Evolutionary conservation across 2,888 invertebrate genomes (phyloP).

Genomic region (Argyra leucocephala): DNA sequence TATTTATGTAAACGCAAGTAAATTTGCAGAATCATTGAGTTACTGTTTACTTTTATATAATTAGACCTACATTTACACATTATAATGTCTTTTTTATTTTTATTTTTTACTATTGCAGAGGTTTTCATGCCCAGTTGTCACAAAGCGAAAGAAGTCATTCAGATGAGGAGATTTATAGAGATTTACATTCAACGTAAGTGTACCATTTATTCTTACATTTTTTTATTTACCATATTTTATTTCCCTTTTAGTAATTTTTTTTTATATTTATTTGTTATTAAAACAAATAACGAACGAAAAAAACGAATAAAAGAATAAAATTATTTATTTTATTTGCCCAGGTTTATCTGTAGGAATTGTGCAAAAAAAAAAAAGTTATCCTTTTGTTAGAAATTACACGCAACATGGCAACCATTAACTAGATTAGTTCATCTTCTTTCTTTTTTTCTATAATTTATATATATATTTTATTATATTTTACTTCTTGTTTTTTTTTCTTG

Average conservation of each 20-base stretch:
- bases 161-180: conserved; percentile 77
- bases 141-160: conserved; percentile 57
- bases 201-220: neutral
- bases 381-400: conserved; percentile 9
- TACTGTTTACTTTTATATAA: too few relatives aligned
- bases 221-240: too few relatives aligned
- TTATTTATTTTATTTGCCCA: too few relatives aligned
- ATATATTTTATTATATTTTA: neutral
- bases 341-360: neutral
- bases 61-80: too few relatives aligned
- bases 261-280: too few relatives aligned
- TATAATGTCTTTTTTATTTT: neutral
- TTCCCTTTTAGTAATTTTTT: too few relatives aligned
- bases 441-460: neutral
- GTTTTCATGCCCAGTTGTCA: conserved; percentile 61
- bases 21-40: too few relatives aligned
- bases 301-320: too few relatives aligned
- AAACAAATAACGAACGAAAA: too few relatives aligned
- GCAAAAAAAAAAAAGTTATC: conserved; percentile 2
- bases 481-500: neutral
- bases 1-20: too few relatives aligned
- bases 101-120: conserved; percentile 47
- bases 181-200: conserved; percentile 71
- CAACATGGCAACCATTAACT: neutral
- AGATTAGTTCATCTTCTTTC: neutral